Conservation (phyloP, 2,113 vertebrate species). For the Ptilonorhynchus violaceus region DNA sequence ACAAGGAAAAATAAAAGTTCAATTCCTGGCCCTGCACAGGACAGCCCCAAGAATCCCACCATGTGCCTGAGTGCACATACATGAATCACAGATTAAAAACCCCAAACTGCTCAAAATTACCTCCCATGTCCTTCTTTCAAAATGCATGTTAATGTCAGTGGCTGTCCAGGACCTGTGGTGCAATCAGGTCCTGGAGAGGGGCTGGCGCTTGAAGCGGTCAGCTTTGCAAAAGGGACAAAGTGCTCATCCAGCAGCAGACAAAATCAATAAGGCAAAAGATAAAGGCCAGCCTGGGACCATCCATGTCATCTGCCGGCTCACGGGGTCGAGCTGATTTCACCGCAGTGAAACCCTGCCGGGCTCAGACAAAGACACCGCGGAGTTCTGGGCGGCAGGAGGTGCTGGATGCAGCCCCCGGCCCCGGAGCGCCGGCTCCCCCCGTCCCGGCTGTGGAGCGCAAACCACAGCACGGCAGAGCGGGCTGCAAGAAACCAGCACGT, state of each 20-base stretch:
- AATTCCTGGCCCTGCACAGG: background rate
- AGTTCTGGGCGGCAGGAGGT: background rate
- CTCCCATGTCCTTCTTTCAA: background rate
- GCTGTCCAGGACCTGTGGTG: background rate
- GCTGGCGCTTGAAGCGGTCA: background rate
- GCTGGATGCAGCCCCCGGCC: background rate
- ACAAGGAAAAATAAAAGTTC: background rate
- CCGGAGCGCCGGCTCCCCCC: background rate
- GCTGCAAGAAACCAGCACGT: background rate
- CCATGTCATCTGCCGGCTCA: background rate
- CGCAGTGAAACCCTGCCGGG: background rate
- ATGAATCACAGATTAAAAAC: background rate
- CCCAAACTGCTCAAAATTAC: background rate
- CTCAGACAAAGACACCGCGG: constrained; percentile 22
- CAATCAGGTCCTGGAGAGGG: background rate
- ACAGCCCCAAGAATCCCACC: background rate
- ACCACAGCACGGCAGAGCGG: background rate
- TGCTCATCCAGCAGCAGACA: background rate
- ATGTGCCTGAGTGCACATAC: background rate
- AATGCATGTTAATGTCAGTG: background rate
- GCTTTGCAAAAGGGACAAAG: constrained; percentile 7
- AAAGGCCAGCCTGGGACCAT: background rate
- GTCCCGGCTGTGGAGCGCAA: background rate
- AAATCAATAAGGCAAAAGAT: background rate
- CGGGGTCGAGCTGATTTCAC: background rate